Evolutionary conservation across 2,797 vertebrate species (phyloP).

Genomic region (Tenualosa thibaudeaui): DNA sequence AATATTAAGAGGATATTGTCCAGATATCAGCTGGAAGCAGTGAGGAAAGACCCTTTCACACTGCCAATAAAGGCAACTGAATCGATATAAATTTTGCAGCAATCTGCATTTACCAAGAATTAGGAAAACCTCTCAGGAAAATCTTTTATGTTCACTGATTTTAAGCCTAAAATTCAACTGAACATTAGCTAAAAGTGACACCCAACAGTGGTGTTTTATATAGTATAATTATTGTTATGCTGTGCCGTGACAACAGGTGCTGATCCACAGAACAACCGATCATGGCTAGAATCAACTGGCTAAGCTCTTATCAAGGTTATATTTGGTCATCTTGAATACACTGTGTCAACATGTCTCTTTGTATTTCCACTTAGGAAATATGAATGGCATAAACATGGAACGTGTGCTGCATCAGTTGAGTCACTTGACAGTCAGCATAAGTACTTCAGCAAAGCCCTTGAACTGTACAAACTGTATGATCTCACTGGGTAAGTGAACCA

Average conservation of each 20-base stretch:
- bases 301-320: too few relatives aligned
- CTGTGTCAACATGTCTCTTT: background rate
- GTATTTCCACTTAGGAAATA: slow-evolving; percentile 79
- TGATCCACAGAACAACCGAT: background rate
- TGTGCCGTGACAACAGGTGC: background rate
- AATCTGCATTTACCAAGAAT: too few relatives aligned
- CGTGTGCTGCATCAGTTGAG: slow-evolving; percentile 84
- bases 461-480: slow-evolving; percentile 80
- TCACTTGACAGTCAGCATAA: slow-evolving; percentile 84
- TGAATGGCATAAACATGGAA: slow-evolving; percentile 95
- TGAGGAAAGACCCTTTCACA: background rate
- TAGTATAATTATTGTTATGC: background rate
- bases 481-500: slow-evolving; percentile 74
- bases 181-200: too few relatives aligned
- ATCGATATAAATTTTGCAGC: background rate
- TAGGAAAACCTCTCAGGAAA: too few relatives aligned
- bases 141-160: background rate
- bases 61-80: background rate
- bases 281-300: too few relatives aligned
- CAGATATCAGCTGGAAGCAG: background rate
- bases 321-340: background rate
- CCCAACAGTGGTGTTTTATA: too few relatives aligned
- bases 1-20: background rate
- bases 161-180: too few relatives aligned
- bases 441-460: slow-evolving; percentile 89